Percentiles rank a stretch among this genome's conserved stretches.
phyloP scores from a whole-genome alignment of 2,888 invertebrate genomes.

The Hyppa rectilinea region DNA sequence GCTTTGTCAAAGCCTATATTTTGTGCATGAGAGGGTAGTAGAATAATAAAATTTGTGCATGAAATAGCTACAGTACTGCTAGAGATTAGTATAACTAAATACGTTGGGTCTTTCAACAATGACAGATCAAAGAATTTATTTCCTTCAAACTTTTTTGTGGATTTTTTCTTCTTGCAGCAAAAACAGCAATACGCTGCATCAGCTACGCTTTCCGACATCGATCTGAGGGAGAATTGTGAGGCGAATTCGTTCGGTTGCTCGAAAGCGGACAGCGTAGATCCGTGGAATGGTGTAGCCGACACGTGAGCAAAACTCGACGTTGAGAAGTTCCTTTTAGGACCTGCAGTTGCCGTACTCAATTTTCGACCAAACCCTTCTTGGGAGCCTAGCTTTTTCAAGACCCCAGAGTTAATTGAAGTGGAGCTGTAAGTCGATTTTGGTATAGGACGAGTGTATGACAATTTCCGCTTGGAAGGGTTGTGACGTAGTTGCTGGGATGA shows the following conservation, averaged over 20 bases:
- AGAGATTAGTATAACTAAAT: constrained; percentile 95
- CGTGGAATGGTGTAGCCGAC: constrained; percentile 94
- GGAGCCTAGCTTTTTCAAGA: constrained; percentile 81
- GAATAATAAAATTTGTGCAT: constrained; percentile 96
- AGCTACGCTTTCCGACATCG: constrained; percentile 91
- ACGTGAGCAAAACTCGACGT: constrained; percentile 96
- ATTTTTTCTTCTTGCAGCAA: constrained; percentile 78
- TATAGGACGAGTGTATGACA: constrained; percentile 81
- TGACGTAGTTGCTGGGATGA: constrained; percentile 75
- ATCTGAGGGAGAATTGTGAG: constrained; percentile 94
- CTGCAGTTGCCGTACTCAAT: constrained; percentile 76
- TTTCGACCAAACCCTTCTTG: constrained; percentile 82
- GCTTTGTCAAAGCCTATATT: constrained; percentile 93
- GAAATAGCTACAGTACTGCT: constrained; percentile 96
- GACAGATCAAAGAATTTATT: constrained; percentile 94
- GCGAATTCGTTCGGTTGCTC: constrained; percentile 94
- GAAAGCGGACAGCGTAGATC: constrained; percentile 94
- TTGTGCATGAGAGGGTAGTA: constrained; percentile 94
- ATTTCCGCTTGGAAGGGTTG: constrained; percentile 81
- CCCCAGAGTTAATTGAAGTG: constrained; percentile 90
- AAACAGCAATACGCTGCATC: constrained; percentile 87
- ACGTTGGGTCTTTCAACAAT: constrained; percentile 94
- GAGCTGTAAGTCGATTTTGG: constrained; percentile 89
- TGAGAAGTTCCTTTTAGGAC: constrained; percentile 93
- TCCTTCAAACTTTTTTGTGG: constrained; percentile 76